These are phyloP conservation scores for Ara ararauna DNA, from an alignment of 2,797 vertebrate species.

Conservation along the genomic window DNA sequence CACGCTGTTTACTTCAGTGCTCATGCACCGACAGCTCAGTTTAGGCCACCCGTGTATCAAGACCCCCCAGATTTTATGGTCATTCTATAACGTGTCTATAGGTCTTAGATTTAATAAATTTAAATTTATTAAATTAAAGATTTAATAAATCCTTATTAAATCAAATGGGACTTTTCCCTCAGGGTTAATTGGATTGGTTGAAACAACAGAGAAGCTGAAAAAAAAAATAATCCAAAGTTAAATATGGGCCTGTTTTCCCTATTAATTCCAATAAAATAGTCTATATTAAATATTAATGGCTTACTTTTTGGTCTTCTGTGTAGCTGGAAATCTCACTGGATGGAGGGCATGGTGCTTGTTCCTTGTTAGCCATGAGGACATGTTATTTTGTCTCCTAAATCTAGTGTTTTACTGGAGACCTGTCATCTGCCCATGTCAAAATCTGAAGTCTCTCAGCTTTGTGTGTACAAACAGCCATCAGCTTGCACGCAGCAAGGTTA, in stretches of 20 bases:
- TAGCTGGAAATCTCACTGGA: not conserved
- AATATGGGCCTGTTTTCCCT: not conserved
- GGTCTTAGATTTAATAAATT: not conserved
- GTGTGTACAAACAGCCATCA: not conserved
- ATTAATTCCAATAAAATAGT: not conserved
- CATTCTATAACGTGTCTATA: not conserved
- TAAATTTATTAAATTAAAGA: too few relatives aligned
- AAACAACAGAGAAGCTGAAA: not conserved
- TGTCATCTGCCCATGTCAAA: not conserved
- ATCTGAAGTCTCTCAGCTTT: not conserved
- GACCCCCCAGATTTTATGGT: not conserved
- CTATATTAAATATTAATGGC: not conserved
- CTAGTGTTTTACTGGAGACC: not conserved
- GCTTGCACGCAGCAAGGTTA: not conserved
- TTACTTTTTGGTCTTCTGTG: not conserved
- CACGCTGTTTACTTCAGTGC: not conserved
- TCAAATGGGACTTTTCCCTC: not conserved
- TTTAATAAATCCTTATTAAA: not conserved
- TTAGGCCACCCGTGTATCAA: not conserved
- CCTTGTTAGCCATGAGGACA: not conserved
- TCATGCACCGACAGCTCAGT: not conserved
- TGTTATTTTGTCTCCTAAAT: not conserved
- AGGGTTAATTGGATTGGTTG: conserved; percentile 3
- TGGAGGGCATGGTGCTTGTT: not conserved
- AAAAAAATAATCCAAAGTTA: not conserved